Evolutionary conservation across 2,113 vertebrate genomes (phyloP).

Genomic region (Seriola rivoliana): DNA sequence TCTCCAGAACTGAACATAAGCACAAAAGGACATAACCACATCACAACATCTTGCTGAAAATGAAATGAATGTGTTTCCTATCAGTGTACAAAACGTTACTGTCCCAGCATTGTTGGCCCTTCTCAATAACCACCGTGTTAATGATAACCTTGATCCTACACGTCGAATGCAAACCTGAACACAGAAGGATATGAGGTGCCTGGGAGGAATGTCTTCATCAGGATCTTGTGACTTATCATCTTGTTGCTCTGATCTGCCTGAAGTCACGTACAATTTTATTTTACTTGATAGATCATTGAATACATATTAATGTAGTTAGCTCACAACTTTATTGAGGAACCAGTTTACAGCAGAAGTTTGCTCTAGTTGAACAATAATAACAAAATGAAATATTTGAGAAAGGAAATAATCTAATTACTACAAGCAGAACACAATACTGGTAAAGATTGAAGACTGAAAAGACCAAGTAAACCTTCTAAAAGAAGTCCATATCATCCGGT

Average conservation of each 20-base stretch:
- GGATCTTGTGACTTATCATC: background rate
- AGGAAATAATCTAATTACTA: conserved; percentile 24
- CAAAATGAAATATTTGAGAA: conserved; percentile 36
- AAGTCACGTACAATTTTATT: background rate
- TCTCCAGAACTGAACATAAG: background rate
- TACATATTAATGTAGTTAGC: conserved; percentile 15
- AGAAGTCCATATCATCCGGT: conserved; percentile 94
- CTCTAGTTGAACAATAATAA: conserved; percentile 47
- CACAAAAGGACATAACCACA: background rate
- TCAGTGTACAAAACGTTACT: background rate
- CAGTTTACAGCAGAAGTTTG: conserved; percentile 47
- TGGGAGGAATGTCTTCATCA: background rate
- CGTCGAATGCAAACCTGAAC: background rate
- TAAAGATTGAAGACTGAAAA: background rate
- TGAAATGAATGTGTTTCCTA: background rate
- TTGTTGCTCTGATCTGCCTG: background rate
- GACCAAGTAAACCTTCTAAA: conserved; percentile 78
- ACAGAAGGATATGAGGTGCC: background rate
- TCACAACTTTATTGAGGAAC: conserved; percentile 71
- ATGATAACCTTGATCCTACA: background rate
- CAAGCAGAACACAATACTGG: conserved; percentile 22
- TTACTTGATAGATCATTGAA: conserved; percentile 8
- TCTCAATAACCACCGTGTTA: background rate
- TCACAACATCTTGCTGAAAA: background rate
- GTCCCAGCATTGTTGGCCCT: background rate